Evolutionary conservation across 2,113 vertebrate species (phyloP).

Genomic region (Rhabdomys dilectus): DNA sequence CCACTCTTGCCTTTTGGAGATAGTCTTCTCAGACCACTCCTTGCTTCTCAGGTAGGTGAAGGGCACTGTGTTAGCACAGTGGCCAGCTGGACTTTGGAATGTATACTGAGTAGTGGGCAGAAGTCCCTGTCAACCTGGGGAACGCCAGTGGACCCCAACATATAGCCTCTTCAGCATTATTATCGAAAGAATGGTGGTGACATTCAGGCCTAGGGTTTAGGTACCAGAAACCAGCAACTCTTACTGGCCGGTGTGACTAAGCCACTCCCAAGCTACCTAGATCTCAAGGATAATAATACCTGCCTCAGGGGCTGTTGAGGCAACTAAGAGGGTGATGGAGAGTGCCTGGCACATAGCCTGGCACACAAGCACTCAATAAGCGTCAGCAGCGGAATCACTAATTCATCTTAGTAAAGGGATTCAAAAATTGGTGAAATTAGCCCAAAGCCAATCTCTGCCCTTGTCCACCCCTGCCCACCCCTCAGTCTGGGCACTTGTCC

Average conservation of each 20-base stretch:
- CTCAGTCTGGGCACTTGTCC: background rate
- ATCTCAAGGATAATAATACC: background rate
- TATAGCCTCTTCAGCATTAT: background rate
- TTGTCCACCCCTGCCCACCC: background rate
- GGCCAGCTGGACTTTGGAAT: background rate
- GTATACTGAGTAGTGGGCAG: background rate
- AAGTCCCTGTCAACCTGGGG: background rate
- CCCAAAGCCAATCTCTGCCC: background rate
- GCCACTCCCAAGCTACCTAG: background rate
- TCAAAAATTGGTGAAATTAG: background rate
- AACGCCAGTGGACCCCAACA: background rate
- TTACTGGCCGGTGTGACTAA: background rate
- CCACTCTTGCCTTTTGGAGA: background rate
- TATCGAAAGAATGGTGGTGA: background rate
- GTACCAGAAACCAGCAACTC: background rate
- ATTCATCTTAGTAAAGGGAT: background rate
- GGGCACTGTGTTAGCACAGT: background rate
- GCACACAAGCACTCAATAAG: too few relatives aligned
- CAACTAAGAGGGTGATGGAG: background rate
- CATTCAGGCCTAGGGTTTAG: background rate
- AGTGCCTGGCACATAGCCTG: background rate
- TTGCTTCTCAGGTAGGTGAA: background rate
- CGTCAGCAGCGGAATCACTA: background rate
- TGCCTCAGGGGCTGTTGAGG: background rate
- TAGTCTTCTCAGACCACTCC: too few relatives aligned